Evolutionary conservation across 2,888 invertebrate genomes (phyloP), one percentile per base, ranked within the genome.

Genomic region (Troides aeacus): DNA sequence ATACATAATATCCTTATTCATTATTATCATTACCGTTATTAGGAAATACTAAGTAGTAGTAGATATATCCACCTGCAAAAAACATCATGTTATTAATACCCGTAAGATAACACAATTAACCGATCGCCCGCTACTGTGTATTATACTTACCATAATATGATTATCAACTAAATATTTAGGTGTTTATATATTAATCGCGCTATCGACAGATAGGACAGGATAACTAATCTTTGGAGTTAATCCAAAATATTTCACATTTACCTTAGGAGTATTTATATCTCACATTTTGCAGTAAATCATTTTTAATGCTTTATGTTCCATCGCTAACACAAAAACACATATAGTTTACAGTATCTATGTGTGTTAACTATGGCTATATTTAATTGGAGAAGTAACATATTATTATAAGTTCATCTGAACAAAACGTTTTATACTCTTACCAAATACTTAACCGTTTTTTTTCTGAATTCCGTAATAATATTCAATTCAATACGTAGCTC

Each of bases 51-150:
- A 81, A 79, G 76, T 75, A 75, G 84, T 78, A 78, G 79, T 77
- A 74, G 74, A 70, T 46, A 67, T 64, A 69, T 76, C 75, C 73
- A 85, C 89, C 89, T 89, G 89, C 62, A 89, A 88, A 86, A 88
- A 84, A 88, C 77, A 73, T 77, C 70, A 70, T 71, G 71, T 76
- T 72, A 82, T 78, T 82, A 81, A 73, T 78, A 74, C 68, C 36
- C 68, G 63, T 76, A 70, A 72, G 58, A 70, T 70, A 62, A 66
- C 66, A 71, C 56, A 70, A 68, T 65, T 62, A 71, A 24, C 23
- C 50, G 62, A 66, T 63, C 59, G 62, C 57, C 58, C 46, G 65
- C 62, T 58, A 57, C 62, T 36, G 46, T 53, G n/a, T 62, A 69
- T 61, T 62, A 30, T 36, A 66, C 65, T 62, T 66, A 65, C 65